A percentile compares a stretch with the other conserved stretches of the same genome.
Conservation (phyloP, 2,797 vertebrate genomes). For the Geotrypetes seraphini region DNA sequence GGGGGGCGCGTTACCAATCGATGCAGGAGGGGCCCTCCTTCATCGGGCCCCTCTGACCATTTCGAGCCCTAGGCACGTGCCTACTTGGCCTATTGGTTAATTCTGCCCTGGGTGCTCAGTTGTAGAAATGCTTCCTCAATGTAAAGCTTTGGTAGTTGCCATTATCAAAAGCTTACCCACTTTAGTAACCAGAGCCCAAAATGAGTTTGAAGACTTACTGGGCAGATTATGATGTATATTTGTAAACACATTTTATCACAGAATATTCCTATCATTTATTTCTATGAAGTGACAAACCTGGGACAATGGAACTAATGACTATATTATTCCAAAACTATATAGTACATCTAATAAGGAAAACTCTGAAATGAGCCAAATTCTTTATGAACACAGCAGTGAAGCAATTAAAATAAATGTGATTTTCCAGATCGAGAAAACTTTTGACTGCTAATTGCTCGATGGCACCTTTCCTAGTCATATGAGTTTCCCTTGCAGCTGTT, state of each 20-base stretch:
- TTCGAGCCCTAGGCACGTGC: too few relatives aligned
- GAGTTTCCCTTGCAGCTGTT: constrained; percentile 56
- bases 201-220: too few relatives aligned
- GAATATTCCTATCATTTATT: constrained; percentile 24
- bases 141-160: too few relatives aligned
- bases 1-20: too few relatives aligned
- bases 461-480: constrained; percentile 52
- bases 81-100: too few relatives aligned
- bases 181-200: too few relatives aligned
- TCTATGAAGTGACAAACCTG: constrained; percentile 24
- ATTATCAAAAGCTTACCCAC: too few relatives aligned
- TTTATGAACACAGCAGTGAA: constrained; percentile 31
- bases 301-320: constrained; percentile 32
- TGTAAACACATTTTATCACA: constrained; percentile 26
- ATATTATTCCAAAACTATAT: too few relatives aligned
- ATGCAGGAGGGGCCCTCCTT: too few relatives aligned
- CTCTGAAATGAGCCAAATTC: constrained; percentile 26
- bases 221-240: constrained; percentile 40
- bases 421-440: constrained; percentile 41
- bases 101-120: too few relatives aligned
- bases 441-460: constrained; percentile 28
- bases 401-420: constrained; percentile 46
- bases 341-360: constrained; percentile 38
- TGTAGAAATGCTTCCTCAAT: too few relatives aligned
- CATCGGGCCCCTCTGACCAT: too few relatives aligned